Evolutionary conservation across 2,888 invertebrate species (phyloP).

Genomic region (Kryphioiulus occultus): DNA sequence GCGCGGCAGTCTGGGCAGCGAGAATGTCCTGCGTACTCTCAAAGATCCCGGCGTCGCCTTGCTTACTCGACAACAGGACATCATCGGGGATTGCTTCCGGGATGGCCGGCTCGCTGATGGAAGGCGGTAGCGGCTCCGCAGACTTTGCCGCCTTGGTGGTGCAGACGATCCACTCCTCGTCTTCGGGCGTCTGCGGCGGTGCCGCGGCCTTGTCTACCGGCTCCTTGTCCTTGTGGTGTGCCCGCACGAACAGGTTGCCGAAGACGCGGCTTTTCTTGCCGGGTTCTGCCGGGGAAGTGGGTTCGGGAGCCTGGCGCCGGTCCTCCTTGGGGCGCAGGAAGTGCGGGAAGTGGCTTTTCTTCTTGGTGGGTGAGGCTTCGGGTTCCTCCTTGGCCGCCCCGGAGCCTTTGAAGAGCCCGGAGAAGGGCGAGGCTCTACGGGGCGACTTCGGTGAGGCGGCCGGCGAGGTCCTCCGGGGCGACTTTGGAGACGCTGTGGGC

Average conservation of each 20-base stretch:
- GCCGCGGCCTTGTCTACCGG: neutral
- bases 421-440: slow-evolving; percentile 47
- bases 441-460: slow-evolving; percentile 47
- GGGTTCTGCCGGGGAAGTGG: neutral
- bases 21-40: slow-evolving; percentile 47
- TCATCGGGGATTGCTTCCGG: neutral
- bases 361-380: slow-evolving; percentile 50
- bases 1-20: neutral
- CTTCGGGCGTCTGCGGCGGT: slow-evolving; percentile 30
- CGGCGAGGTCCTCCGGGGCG: slow-evolving; percentile 48
- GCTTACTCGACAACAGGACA: neutral
- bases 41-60: neutral
- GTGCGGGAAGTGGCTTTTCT: slow-evolving; percentile 45
- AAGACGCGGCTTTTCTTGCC: slow-evolving; percentile 37
- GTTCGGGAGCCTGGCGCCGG: neutral
- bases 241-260: neutral
- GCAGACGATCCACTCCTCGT: slow-evolving; percentile 44
- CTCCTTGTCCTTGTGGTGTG: neutral
- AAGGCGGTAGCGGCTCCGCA: neutral
- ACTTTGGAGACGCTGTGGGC: slow-evolving; percentile 53
- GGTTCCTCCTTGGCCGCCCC: neutral
- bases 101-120: too few relatives aligned
- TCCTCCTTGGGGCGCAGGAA: slow-evolving; percentile 39
- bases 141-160: neutral
- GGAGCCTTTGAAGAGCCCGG: slow-evolving; percentile 49